Base-by-base conservation (phyloP, 2,888 invertebrate species). In the Ypsolopha scabrella region DNA sequence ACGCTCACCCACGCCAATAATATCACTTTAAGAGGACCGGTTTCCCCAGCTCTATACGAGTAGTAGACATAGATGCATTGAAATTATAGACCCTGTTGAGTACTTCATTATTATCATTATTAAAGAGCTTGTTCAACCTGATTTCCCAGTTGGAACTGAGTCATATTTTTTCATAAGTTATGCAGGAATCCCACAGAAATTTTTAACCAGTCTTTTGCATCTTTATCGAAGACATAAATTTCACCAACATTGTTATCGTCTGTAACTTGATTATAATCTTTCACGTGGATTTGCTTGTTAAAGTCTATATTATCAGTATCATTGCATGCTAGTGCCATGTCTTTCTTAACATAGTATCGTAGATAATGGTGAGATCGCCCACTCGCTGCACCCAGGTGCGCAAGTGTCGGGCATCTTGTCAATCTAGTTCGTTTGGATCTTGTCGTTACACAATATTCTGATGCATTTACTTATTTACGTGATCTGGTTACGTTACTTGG, bases 11-110 rank as follows among this genome's bases (percentile, higher is more conserved):
- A 69, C 74, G 66, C 75, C 71, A 77, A 75, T 72, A 75, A 72
- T 78, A 79, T 75, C 61, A 73, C 73, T 77, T 70, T 74, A 77
- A 79, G 73, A 75, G 74, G 64, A 81, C 81, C 81, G 81, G 81
- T 82, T 80, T 55, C 56, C 55, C 62, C 63, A 65, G 66, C 64
- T 71, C 63, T 24, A 61, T 66, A n/a, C n/a, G n/a, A n/a, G n/a
- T n/a, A 63, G 63, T 65, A 65, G 65, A 58, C 67, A 66, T 70
- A 72, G 70, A 70, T 60, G 58, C 61, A 70, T 67, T 67, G 37
- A 68, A 67, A 68, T 66, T 68, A 62, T 62, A 65, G 60, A 60
- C 59, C 60, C 58, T 60, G 60, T 57, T 51, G 54, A 49, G 60
- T 56, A 54, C 54, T 59, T 55, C 57, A 13, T 59, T 58, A 53